Base-by-base conservation (phyloP, 2,113 vertebrate species). In the Rhinogobius similis region DNA sequence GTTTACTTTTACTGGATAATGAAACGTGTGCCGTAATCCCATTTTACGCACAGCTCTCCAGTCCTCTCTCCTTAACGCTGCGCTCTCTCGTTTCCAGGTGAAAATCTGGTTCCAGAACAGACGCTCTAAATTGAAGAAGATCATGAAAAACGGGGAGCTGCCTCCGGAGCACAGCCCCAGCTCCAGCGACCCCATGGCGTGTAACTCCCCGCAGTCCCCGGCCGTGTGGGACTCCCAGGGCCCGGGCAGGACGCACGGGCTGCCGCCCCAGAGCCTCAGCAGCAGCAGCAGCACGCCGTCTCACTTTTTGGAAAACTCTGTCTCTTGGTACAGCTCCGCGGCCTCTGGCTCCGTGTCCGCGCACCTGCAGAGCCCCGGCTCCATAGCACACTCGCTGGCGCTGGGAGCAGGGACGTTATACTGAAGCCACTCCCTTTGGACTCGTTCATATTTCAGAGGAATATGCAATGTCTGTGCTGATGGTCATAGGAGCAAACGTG, bases 101-200 rank as follows among this genome's bases (percentile, higher is more conserved):
- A 99, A 99, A 94, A 99, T 99, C 39, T 99, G 98, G 98, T 99
- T 99, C 90, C 98, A 99, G 91, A 99, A 99, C 91, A 95, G 96
- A 89, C 93, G 98, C 83, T 99, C 98, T 73, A 99, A 99, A 91
- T 95, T 99, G 91, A 99, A 99, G 95, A 99, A 99, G 93, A 98
- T 99, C 64, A 98, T 99, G 95, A 99, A 99, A 89, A 99, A 96
- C 75, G 98, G 98, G 53, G 98, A 99, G 86, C 94, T 98, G 90
- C 96, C 96, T 0, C 96, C 98, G 9, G 97, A 99, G 77, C 97
- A 98, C 94, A 99, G 98, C 70, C 98, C 98, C 74, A 99, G 98
- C 88, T 98, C 97, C 90, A 99, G 98, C 86, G 98, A 99, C 91
- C 97, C 96, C 24, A 98, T 99, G 98, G 97, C 96, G 63, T 99